These are phyloP conservation scores for Aphrophora alni DNA, from an alignment of 2,888 invertebrate genomes.

Conservation along the genomic window DNA sequence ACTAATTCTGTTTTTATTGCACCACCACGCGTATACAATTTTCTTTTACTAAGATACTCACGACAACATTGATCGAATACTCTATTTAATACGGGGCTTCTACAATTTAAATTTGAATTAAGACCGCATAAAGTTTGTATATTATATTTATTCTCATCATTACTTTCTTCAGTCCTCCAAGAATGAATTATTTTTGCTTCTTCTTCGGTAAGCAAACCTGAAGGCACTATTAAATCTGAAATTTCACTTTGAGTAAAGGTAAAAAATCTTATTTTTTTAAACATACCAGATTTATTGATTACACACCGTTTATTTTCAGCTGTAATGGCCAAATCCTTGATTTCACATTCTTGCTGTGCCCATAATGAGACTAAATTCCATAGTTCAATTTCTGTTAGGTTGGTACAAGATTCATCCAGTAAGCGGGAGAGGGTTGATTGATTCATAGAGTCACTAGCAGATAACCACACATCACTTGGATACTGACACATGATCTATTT, in stretches of 20 bases:
- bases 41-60: conserved; percentile 34
- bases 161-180: background rate
- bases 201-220: conserved; percentile 57
- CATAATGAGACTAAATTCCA: conserved; percentile 64
- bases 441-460: conserved; percentile 61
- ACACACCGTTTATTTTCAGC: conserved; percentile 60
- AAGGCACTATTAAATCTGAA: conserved; percentile 55
- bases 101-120: background rate
- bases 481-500: conserved; percentile 62
- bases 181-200: conserved; percentile 50
- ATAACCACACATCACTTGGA: conserved; percentile 62
- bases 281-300: conserved; percentile 59
- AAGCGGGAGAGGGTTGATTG: conserved; percentile 61
- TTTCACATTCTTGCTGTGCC: conserved; percentile 62
- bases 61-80: conserved; percentile 55
- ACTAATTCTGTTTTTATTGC: conserved; percentile 48
- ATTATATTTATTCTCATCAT: background rate
- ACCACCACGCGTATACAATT: conserved; percentile 44
- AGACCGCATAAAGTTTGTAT: background rate
- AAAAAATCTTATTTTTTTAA: conserved; percentile 60
- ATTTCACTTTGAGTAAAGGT: conserved; percentile 56
- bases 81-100: background rate
- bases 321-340: conserved; percentile 57
- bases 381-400: conserved; percentile 63
- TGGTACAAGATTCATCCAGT: conserved; percentile 61